Evolutionary conservation across 2,797 vertebrate genomes (phyloP), one percentile per base, ranked within the genome.

Genomic region (Lutjanus argentimaculatus): DNA sequence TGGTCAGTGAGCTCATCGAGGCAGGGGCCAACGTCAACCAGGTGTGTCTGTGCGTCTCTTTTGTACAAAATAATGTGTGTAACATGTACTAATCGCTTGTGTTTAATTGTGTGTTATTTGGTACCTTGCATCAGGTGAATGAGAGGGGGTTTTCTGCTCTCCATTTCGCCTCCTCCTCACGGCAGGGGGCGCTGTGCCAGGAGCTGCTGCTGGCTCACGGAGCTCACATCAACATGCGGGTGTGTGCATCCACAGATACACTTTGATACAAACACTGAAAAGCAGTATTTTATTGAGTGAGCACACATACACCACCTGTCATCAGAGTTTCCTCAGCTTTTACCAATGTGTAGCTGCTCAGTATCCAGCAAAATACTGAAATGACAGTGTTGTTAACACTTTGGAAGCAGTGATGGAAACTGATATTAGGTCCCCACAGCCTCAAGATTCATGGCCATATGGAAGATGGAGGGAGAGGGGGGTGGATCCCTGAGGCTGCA

Each of bases 121-220:
- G 7, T 67, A 0, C 48, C 10, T 57, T 56, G 8, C 8, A 67
- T 71, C 43, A 95, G 94, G 97, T 96, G 88, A 99, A 99, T 14
- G 97, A 98, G 76, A 97, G 96, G 83, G 98, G 97, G 0, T 98
- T 99, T 82, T 97, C 98, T 56, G 96, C 98, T 58, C 96, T 99
- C 84, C 98, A 99, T 92, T 99, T 99, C 85, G 97, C 98, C 67
- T 97, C 98, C 75, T 97, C 98, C 0, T 99, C 98, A 21, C 97
- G 97, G 46, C 98, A 98, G 59, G 98, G 98, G 86, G 98, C 97
- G 0, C 90, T 99, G 84, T 99, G 98, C 91, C 96, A 99, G 93
- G 98, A 99, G 90, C 96, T 99, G 89, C 94, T 99, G 53, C 94
- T 99, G 85, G 95, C 97, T 85, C 97, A 97, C 0, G 97, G 97